Base-by-base conservation (phyloP, 1,140 invertebrate species). In the Leptoteleia sp. region DNA sequence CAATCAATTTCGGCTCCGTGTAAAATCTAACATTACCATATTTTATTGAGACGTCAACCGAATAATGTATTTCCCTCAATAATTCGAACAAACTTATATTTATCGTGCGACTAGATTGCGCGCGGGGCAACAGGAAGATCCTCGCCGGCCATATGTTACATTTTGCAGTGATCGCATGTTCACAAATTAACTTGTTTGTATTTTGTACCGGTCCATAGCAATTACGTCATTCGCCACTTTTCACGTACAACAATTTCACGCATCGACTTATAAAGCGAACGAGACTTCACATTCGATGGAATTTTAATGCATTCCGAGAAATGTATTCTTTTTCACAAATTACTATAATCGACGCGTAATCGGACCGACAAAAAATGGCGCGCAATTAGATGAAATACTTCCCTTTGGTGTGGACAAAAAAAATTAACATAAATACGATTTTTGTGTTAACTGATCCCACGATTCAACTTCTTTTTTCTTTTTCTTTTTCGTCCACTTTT, bases 11-110 rank as follows among this genome's bases (percentile, higher is more conserved):
- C 7, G 48, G 19, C 37, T 54, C 38, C 68, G 35, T 45, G 62
- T 62, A 45, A 62, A 47, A 47, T 40, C 48, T 13, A 47, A 55
- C 13, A 55, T 72, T 72, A 62, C 17, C 70, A 73, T 64, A 73
- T 73, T 57, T 73, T 73, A 64, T 75, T 65, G 54, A 75, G 52
- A 75, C 19, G 70, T 73, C 70, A 64, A 55, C 31, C 70, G 59
- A 64, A 73, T 64, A 73, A 73, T 64, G 35, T 73, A 73, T 73
- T 65, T 73, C 59, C 37, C 59, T 57, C 70, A 50, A 57, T 73
- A 62, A 73, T 57, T 47, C 37, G 50, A 48, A 62, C 31, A 12
- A 61, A 47, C 31, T 62, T 72, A 62, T 72, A 72, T 72, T 72
- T 62, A 55, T 62, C 48, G 57, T 47, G 57, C 45, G 68, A 62